phyloP scores from a whole-genome alignment of 2,888 invertebrate genomes.

The Alitta virens region DNA sequence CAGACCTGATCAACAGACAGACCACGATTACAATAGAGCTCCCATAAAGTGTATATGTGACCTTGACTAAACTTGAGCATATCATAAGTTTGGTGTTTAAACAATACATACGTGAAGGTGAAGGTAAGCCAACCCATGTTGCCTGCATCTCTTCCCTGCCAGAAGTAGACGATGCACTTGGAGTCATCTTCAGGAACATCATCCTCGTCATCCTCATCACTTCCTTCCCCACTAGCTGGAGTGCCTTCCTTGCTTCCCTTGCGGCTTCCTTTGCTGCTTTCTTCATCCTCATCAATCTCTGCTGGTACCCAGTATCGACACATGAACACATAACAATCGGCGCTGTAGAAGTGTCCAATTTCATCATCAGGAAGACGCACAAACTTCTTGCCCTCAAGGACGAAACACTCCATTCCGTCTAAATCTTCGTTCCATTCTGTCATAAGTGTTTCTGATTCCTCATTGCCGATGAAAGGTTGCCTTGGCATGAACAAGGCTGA shows the following conservation, averaged over 20 bases:
- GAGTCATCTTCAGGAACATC: slow-evolving; percentile 67
- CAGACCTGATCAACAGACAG: too few species aligned
- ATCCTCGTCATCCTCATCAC: slow-evolving; percentile 58
- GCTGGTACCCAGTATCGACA: slow-evolving; percentile 88
- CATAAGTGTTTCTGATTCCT: slow-evolving; percentile 75
- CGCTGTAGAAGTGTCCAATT: slow-evolving; percentile 85
- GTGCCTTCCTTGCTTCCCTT: slow-evolving; percentile 60
- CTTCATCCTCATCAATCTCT: slow-evolving; percentile 42
- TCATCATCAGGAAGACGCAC: slow-evolving; percentile 95
- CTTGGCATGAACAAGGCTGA: slow-evolving; percentile 93
- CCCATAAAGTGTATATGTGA: too few species aligned
- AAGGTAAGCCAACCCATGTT: slow-evolving; percentile 99
- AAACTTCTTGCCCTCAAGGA: slow-evolving; percentile 94
- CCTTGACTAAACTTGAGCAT: too few species aligned
- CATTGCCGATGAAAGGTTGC: slow-evolving; percentile 80
- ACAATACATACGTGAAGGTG: slow-evolving; percentile 82
- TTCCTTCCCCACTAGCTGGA: slow-evolving; percentile 59
- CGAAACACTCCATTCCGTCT: slow-evolving; percentile 96
- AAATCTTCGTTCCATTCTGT: slow-evolving; percentile 98
- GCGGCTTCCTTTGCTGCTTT: slow-evolving; percentile 57
- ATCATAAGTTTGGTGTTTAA: too few species aligned
- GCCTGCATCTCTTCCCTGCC: slow-evolving; percentile 93
- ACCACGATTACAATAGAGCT: too few species aligned
- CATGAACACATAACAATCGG: slow-evolving; percentile 96
- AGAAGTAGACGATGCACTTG: slow-evolving; percentile 98